These are phyloP conservation scores for Habroteleia sp. DNA, from an alignment of 2,888 invertebrate species.

Conservation along the genomic window DNA sequence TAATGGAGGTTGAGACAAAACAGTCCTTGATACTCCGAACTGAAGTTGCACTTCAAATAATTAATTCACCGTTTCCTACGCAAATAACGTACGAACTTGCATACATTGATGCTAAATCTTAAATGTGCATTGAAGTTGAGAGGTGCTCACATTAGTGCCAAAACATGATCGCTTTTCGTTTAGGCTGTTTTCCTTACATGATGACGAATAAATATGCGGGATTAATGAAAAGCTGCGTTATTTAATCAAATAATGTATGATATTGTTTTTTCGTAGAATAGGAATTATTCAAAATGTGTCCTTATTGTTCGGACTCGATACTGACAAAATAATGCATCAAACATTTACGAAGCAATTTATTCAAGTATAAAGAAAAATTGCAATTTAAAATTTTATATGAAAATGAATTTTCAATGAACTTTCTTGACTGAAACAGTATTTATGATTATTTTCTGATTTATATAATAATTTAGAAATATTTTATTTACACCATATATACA, in stretches of 20 bases:
- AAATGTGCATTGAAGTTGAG: conserved; percentile 45
- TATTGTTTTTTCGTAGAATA: conserved; percentile 2
- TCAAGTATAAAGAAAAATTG: too few relatives aligned
- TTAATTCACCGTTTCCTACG: conserved; percentile 60
- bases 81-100: conserved; percentile 50
- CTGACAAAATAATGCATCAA: too few relatives aligned
- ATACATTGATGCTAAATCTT: conserved; percentile 51
- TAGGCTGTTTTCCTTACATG: conserved; percentile 45
- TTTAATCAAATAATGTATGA: conserved; percentile 29
- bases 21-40: conserved; percentile 55
- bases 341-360: too few relatives aligned
- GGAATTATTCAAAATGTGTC: conserved; percentile 4
- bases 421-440: too few relatives aligned
- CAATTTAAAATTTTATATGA: too few relatives aligned
- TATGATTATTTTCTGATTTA: too few relatives aligned
- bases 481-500: too few relatives aligned
- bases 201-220: conserved; percentile 42
- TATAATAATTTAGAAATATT: too few relatives aligned
- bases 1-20: conserved; percentile 50
- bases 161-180: conserved; percentile 53
- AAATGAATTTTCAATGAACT: too few relatives aligned
- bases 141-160: conserved; percentile 46
- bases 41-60: conserved; percentile 55
- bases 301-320: too few relatives aligned
- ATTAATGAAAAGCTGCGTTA: conserved; percentile 31